phyloP scores from a whole-genome alignment of 2,888 invertebrate species.

The Tipula helvola region DNA sequence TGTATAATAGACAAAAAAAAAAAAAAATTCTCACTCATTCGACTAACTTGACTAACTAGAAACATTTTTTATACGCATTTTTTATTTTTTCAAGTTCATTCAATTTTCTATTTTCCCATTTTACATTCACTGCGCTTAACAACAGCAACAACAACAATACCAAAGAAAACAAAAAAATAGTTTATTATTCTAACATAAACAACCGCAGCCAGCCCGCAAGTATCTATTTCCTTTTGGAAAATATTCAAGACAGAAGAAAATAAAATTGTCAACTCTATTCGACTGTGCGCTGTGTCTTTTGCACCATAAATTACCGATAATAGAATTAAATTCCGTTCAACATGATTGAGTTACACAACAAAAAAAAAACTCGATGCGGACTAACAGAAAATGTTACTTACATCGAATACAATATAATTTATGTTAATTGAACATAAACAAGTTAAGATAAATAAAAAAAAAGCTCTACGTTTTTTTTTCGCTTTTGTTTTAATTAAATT shows the following conservation, averaged over 20 bases:
- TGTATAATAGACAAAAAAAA: neutral
- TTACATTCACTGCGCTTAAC: neutral
- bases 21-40: neutral
- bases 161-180: neutral
- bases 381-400: neutral
- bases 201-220: neutral
- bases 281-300: neutral
- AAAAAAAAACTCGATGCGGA: neutral
- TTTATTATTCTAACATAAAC: neutral
- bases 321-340: neutral
- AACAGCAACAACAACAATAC: neutral
- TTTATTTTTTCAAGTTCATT: neutral
- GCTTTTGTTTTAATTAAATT: neutral
- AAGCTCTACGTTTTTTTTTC: neutral
- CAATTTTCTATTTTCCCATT: neutral
- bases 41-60: neutral
- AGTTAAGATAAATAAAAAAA: neutral
- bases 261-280: neutral
- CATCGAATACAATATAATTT: neutral
- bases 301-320: neutral
- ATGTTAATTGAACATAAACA: neutral
- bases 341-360: neutral
- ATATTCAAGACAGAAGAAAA: neutral
- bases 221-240: neutral
- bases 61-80: neutral